Evolutionary conservation across 92 coral and sea anemone species (phyloP).

Genomic region (Pocillopora meandrina): DNA sequence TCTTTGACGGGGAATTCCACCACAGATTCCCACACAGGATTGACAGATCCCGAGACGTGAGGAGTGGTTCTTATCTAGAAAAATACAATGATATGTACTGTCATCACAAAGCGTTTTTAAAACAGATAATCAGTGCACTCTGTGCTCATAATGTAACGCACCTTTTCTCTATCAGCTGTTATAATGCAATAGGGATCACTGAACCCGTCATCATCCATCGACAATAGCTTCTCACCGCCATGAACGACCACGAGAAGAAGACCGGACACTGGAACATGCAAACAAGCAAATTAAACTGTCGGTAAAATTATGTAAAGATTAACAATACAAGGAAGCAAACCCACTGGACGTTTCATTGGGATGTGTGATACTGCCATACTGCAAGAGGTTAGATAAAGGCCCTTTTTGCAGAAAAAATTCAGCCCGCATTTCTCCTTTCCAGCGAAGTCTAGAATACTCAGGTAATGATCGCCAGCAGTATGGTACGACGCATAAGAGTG

Average conservation of each 20-base stretch:
- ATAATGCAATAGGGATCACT: constrained; percentile 94
- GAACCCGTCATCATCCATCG: constrained; percentile 93
- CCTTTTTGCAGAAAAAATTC: too few species aligned
- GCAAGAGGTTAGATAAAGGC: too few species aligned
- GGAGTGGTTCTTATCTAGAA: constrained; percentile 73
- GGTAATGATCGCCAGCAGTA: too few species aligned
- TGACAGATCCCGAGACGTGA: constrained; percentile 81
- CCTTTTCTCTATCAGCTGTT: constrained; percentile 76
- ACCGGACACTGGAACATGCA: constrained; percentile 62
- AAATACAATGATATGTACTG: background rate
- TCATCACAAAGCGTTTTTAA: background rate
- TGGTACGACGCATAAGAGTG: too few species aligned
- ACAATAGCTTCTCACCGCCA: constrained; percentile 79
- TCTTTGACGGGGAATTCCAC: constrained; percentile 83
- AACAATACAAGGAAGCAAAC: too few species aligned
- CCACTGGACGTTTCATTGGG: too few species aligned
- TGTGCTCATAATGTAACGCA: background rate
- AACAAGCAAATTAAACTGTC: background rate
- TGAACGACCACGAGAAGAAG: constrained; percentile 84
- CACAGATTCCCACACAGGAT: constrained; percentile 91
- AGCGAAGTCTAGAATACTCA: too few species aligned
- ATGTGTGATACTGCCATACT: too few species aligned
- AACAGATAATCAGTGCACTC: background rate
- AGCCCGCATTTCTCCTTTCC: too few species aligned
- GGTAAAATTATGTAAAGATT: background rate